These are phyloP conservation scores for Raja brachyura DNA, from an alignment of 2,113 vertebrate genomes.

Conservation along the genomic window DNA sequence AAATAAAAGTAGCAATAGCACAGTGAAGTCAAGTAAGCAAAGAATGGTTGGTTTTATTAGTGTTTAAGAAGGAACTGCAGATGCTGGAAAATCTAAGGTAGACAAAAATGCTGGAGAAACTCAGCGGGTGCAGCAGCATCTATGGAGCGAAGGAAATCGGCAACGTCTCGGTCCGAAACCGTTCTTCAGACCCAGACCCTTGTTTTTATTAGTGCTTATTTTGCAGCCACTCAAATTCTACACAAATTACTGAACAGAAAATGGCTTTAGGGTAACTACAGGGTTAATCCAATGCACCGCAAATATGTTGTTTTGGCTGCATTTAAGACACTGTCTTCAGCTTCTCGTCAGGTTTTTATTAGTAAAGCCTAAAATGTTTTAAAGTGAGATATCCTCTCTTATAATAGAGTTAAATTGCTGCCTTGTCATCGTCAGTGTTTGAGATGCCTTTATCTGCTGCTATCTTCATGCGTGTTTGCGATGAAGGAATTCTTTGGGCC, in stretches of 20 bases:
- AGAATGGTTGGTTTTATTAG: not conserved
- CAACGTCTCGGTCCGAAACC: too few species aligned
- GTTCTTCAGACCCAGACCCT: not conserved
- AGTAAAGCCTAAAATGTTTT: slow-evolving; percentile 57
- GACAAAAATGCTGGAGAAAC: too few species aligned
- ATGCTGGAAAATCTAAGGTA: too few species aligned
- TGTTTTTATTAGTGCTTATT: slow-evolving; percentile 14
- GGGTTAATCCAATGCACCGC: slow-evolving; percentile 59
- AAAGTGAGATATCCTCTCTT: slow-evolving; percentile 53
- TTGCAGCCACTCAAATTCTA: slow-evolving; percentile 59
- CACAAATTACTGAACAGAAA: slow-evolving; percentile 53
- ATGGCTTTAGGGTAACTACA: slow-evolving; percentile 69
- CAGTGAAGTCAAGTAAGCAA: not conserved
- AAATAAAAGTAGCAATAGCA: not conserved
- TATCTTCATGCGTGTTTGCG: slow-evolving; percentile 55
- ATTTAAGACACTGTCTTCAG: slow-evolving; percentile 77
- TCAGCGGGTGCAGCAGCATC: too few species aligned
- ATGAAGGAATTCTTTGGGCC: slow-evolving; percentile 56
- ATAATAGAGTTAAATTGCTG: slow-evolving; percentile 62
- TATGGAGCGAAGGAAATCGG: too few species aligned
- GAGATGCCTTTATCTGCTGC: slow-evolving; percentile 53
- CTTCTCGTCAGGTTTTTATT: slow-evolving; percentile 64
- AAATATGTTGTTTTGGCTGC: slow-evolving; percentile 62
- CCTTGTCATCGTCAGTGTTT: slow-evolving; percentile 64
- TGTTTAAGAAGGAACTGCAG: not conserved